A percentile compares a stretch with the other conserved stretches of the same genome.
Conservation (phyloP, 2,113 vertebrate genomes). For the Rutilus rutilus region DNA sequence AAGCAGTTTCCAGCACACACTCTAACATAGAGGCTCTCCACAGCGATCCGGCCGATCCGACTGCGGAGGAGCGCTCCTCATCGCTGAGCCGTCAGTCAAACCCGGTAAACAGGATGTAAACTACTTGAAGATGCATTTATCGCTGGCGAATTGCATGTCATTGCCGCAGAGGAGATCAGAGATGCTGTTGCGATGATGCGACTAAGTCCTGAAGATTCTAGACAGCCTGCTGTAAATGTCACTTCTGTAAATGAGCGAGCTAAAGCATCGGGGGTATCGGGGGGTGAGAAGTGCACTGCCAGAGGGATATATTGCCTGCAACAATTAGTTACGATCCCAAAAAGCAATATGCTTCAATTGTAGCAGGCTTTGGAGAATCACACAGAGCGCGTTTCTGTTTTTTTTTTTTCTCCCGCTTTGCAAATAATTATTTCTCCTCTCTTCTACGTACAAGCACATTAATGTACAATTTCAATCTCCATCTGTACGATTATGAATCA, state of each 20-base stretch:
- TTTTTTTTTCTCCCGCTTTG: conserved; percentile 35
- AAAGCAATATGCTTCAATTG: conserved; percentile 62
- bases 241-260: conserved; percentile 25
- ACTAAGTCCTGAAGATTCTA: conserved; percentile 9
- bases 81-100: conserved; percentile 64
- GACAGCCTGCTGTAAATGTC: conserved; percentile 35
- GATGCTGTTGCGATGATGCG: not conserved
- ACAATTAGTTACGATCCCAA: conserved; percentile 56
- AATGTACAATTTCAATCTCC: conserved; percentile 82
- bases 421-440: conserved; percentile 70
- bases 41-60: not conserved
- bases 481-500: conserved; percentile 84
- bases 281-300: conserved; percentile 48
- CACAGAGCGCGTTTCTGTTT: conserved; percentile 51
- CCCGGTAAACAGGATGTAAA: conserved; percentile 70
- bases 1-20: conserved; percentile 12
- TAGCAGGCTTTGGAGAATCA: conserved; percentile 42
- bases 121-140: conserved; percentile 66
- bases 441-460: conserved; percentile 68
- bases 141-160: conserved; percentile 56
- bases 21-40: conserved; percentile 2
- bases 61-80: conserved; percentile 35
- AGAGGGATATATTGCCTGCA: conserved; percentile 55
- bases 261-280: not conserved
- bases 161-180: conserved; percentile 13